Percentiles rank a stretch among this genome's conserved stretches.
These are phyloP conservation scores for Petaurus breviceps DNA, from an alignment of 2,113 vertebrate species.

Conservation along the genomic window DNA sequence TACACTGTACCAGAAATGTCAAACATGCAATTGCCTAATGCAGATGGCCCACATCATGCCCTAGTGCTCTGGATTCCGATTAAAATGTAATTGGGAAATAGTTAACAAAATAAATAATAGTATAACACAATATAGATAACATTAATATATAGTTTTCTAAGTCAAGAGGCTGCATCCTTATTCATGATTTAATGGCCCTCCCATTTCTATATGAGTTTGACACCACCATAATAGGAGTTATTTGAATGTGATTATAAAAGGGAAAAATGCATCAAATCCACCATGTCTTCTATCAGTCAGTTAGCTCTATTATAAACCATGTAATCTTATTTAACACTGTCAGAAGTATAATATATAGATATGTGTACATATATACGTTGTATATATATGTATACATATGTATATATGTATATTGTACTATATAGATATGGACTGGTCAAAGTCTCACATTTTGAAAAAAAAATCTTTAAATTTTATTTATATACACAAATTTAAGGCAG, in stretches of 20 bases:
- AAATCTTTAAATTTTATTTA: not conserved
- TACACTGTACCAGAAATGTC: not conserved
- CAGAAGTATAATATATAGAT: not conserved
- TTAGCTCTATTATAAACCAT: not conserved
- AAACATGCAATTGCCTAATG: not conserved
- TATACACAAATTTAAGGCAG: not conserved
- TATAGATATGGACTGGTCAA: not conserved
- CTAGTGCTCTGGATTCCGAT: not conserved
- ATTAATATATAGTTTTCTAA: not conserved
- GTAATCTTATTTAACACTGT: not conserved
- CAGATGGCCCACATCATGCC: not conserved
- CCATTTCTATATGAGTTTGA: not conserved
- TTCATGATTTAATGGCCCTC: not conserved
- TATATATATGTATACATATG: too few species aligned
- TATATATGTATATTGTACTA: not conserved
- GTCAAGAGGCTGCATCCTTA: not conserved
- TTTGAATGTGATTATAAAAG: not conserved
- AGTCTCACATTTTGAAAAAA: not conserved
- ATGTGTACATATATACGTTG: too few species aligned
- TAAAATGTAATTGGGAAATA: not conserved
- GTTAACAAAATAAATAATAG: not conserved
- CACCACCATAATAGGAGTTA: not conserved
- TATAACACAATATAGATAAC: not conserved
- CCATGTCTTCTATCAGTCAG: not conserved
- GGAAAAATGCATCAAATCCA: not conserved